Evolutionary conservation across 1,140 invertebrate genomes (phyloP).

Genomic region (Tenebrio molitor): DNA sequence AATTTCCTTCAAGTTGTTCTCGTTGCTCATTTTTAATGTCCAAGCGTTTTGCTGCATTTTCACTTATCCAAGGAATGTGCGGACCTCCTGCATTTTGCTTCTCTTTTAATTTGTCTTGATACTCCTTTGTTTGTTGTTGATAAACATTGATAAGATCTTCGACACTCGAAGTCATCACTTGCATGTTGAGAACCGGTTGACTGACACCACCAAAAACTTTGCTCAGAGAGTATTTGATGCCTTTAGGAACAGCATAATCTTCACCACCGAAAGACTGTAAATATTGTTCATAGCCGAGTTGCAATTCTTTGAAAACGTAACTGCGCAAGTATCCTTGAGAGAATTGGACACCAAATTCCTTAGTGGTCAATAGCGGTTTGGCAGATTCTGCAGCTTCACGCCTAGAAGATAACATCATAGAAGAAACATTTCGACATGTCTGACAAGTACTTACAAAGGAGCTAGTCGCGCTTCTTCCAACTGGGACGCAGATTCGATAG

Average conservation of each 20-base stretch:
- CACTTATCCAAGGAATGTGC: constrained; percentile 61
- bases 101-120: constrained; percentile 42
- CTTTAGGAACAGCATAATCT: constrained; percentile 71
- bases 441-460: constrained; percentile 69
- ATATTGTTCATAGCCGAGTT: constrained; percentile 68
- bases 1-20: constrained; percentile 72
- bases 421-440: constrained; percentile 63
- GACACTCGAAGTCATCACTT: constrained; percentile 68
- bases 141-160: constrained; percentile 67
- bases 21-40: constrained; percentile 69
- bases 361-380: constrained; percentile 69
- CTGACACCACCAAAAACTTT: constrained; percentile 65
- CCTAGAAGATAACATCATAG: constrained; percentile 66
- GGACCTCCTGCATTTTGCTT: constrained; percentile 46
- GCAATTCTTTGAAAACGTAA: constrained; percentile 65
- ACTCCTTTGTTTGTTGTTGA: constrained; percentile 52
- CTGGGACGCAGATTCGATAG: constrained; percentile 69
- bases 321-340: constrained; percentile 67
- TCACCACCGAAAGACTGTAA: constrained; percentile 70
- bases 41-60: constrained; percentile 71
- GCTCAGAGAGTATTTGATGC: constrained; percentile 63
- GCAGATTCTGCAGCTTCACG: constrained; percentile 71
- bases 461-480: constrained; percentile 64
- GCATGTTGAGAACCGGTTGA: constrained; percentile 49
- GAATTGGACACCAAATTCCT: constrained; percentile 69